phyloP scores from a whole-genome alignment of 2,113 vertebrate genomes.

The Solenodon paradoxus region DNA sequence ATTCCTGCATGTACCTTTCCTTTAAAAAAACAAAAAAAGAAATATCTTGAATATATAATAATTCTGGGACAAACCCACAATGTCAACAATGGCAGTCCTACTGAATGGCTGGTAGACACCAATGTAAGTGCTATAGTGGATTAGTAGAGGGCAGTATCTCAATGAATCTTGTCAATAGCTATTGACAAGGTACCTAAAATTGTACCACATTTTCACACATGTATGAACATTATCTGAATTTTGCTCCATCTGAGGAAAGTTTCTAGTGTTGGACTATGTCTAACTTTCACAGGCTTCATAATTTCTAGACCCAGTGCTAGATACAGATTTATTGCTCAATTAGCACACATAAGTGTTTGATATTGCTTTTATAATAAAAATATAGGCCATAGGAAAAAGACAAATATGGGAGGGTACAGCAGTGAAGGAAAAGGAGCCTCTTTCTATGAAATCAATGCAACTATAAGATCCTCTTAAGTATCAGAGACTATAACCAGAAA shows the following conservation, averaged over 20 bases:
- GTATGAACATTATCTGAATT: slow-evolving; percentile 25
- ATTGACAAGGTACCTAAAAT: not conserved
- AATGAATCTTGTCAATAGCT: not conserved
- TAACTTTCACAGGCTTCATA: not conserved
- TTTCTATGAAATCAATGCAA: slow-evolving; percentile 19
- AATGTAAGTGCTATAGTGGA: not conserved
- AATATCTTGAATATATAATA: not conserved
- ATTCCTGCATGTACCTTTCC: no score
- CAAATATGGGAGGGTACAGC: not conserved
- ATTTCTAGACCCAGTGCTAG: not conserved
- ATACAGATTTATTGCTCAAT: not conserved
- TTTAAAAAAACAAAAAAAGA: no score
- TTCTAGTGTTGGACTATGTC: not conserved
- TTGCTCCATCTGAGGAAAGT: not conserved
- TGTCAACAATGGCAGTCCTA: not conserved
- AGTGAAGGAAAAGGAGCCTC: not conserved
- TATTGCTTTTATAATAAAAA: not conserved
- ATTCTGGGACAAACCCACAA: not conserved
- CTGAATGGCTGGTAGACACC: not conserved
- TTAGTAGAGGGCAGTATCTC: not conserved
- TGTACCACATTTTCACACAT: not conserved
- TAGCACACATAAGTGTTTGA: not conserved
- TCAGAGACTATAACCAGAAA: slow-evolving; percentile 16
- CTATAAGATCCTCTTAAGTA: not conserved
- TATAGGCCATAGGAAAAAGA: not conserved